phyloP scores from a whole-genome alignment of 2,888 invertebrate genomes.

The Aproaerema taeniolella region DNA sequence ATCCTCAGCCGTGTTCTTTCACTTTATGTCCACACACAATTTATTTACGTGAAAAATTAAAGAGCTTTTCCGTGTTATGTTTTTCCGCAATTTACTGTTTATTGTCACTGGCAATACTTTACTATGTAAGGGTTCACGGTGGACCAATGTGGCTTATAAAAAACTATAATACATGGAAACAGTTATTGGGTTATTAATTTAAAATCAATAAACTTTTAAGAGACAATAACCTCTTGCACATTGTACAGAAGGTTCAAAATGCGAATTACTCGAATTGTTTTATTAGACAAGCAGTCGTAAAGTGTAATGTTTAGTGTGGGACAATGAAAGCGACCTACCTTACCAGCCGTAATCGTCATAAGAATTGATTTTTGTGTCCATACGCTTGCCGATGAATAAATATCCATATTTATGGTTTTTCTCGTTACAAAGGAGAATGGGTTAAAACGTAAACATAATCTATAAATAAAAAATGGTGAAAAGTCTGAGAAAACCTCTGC shows the following conservation, averaged over 20 bases:
- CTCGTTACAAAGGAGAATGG: no score
- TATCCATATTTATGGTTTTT: conserved; percentile 39
- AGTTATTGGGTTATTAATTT: conserved; percentile 21
- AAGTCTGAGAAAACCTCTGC: no score
- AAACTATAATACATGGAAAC: conserved; percentile 12
- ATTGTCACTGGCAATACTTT: conserved; percentile 13
- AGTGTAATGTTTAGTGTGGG: conserved; percentile 41
- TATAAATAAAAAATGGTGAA: no score
- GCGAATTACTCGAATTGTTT: conserved; percentile 57
- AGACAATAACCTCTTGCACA: conserved; percentile 29
- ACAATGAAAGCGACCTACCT: conserved; percentile 27
- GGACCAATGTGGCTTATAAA: not conserved
- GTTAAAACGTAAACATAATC: no score
- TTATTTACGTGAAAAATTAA: conserved; percentile 55
- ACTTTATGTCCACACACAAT: conserved; percentile 49
- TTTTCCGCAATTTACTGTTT: conserved; percentile 32
- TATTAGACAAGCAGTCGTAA: conserved; percentile 61
- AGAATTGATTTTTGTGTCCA: conserved; percentile 53
- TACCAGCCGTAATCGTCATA: conserved; percentile 38
- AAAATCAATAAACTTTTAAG: conserved; percentile 25
- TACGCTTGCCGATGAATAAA: conserved; percentile 44
- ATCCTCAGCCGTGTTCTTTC: conserved; percentile 32
- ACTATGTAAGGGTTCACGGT: conserved; percentile 7
- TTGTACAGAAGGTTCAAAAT: conserved; percentile 31
- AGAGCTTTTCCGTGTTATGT: conserved; percentile 54